A percentile compares a stretch with the other conserved stretches of the same genome.
These are phyloP conservation scores for Drosophila ogumai DNA, from an alignment of 1,140 invertebrate genomes.

Conservation along the genomic window DNA sequence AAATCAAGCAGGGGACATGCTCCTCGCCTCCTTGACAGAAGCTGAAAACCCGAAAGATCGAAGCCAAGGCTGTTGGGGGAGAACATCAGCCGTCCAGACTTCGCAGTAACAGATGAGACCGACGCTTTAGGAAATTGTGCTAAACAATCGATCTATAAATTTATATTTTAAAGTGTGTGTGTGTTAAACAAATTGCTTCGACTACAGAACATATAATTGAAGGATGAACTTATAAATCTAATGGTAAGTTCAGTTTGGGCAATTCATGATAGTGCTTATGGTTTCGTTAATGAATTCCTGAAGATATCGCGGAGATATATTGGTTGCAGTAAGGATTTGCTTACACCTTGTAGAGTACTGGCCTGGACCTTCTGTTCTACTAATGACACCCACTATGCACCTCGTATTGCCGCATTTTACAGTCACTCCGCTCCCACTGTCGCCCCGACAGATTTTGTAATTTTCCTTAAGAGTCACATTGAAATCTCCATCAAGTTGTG, in stretches of 20 bases:
- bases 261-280: neutral
- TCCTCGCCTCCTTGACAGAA: conserved; percentile 5
- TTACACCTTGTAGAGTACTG: neutral
- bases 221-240: neutral
- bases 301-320: neutral
- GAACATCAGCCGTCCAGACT: neutral
- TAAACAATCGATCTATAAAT: neutral
- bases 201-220: neutral
- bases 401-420: neutral
- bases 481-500: neutral
- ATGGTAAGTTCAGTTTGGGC: neutral
- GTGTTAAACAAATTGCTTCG: neutral
- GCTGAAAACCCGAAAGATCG: conserved; percentile 47
- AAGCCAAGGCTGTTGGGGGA: conserved; percentile 22
- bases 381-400: neutral
- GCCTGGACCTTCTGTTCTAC: neutral
- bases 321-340: neutral
- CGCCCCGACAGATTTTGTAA: neutral
- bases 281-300: neutral
- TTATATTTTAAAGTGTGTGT: neutral
- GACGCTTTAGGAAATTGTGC: neutral
- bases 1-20: conserved; percentile 67
- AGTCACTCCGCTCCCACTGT: neutral
- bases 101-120: conserved; percentile 21
- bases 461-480: neutral